Base-by-base conservation (phyloP, 2,888 invertebrate genomes). In the Scaptomyza polygonia region DNA sequence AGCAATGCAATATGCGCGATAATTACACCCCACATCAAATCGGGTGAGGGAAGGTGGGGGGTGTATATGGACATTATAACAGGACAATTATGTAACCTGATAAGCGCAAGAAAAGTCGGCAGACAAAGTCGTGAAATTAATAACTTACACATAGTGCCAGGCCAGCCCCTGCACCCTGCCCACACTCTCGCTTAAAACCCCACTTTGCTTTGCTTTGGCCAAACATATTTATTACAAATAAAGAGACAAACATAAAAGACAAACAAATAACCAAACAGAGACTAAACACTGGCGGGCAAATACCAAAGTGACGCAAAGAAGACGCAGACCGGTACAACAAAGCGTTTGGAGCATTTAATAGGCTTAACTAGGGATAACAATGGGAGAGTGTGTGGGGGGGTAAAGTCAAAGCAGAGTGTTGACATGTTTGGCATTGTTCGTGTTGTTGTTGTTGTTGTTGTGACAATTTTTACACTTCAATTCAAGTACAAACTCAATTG, bases 61-160 rank as follows among this genome's bases (percentile, higher is more conserved):
- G 44, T 18, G 0, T 27, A 43, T 18, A 12, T 40, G 45, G 42
- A 67, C 68, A 48, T 65, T 76, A 76, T 73, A 73, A 73, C 76
- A 78, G 78, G 79, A 79, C 85, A 85, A 86, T 85, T 85, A 85
- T 85, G 85, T 86, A 85, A 85, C 85, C 74, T 78, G 85, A 85
- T 86, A 86, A 77, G 66, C 57, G 40, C 58, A 43, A 67, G 54
- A 64, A 72, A 70, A 65, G 77, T 77, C 43, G 57, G 57, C 70
- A 79, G 86, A 80, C 78, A 78, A 70, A 77, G 73, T 79, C 67
- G 74, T 84, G 86, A 86, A 83, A 83, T 80, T 83, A 83, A 83
- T 83, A 83, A 83, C 77, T 73, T 63, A 39, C 45, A 21, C 30
- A 16, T 39, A 39, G 39, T 9, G 12, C 25, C 12, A 36, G 36